These are phyloP conservation scores for Chiridota heheva DNA, from an alignment of 35 echinoderm and acorn worm species.

Conservation along the genomic window DNA sequence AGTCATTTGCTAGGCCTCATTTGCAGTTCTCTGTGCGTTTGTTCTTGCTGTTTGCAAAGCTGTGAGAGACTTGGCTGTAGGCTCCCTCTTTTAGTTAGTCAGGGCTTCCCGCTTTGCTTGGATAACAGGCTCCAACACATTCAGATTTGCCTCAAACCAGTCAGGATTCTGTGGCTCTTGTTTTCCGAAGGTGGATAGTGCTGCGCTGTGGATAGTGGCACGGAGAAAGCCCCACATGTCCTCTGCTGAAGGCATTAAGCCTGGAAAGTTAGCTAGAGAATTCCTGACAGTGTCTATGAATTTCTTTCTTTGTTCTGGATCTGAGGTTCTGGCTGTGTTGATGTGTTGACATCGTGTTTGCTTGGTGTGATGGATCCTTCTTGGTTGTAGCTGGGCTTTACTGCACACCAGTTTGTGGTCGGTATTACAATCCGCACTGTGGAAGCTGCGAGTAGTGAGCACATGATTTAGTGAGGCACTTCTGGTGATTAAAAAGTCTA, in stretches of 20 bases:
- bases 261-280: background rate
- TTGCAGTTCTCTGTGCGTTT: constrained; percentile 18
- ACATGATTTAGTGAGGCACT: background rate
- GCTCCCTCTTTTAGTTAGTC: constrained; percentile 3
- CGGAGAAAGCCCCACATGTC: constrained; percentile 23
- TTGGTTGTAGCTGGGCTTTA: constrained; percentile 12
- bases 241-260: background rate
- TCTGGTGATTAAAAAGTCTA: constrained; percentile 40
- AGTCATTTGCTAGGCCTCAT: constrained; percentile 42
- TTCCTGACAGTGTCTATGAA: constrained; percentile 22
- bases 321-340: background rate
- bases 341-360: background rate
- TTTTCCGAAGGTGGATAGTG: constrained; percentile 28
- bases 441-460: background rate
- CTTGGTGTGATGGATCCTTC: background rate
- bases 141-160: constrained; percentile 29
- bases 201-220: constrained; percentile 22
- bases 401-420: background rate
- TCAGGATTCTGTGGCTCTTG: background rate
- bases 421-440: constrained; percentile 9
- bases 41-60: constrained; percentile 26
- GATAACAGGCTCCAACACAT: constrained; percentile 15
- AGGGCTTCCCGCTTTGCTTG: constrained; percentile 45
- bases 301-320: background rate
- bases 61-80: constrained; percentile 24